Percentiles rank a stretch among this genome's conserved stretches.
phyloP scores from a whole-genome alignment of 2,113 vertebrate species.

The Perca fluviatilis region DNA sequence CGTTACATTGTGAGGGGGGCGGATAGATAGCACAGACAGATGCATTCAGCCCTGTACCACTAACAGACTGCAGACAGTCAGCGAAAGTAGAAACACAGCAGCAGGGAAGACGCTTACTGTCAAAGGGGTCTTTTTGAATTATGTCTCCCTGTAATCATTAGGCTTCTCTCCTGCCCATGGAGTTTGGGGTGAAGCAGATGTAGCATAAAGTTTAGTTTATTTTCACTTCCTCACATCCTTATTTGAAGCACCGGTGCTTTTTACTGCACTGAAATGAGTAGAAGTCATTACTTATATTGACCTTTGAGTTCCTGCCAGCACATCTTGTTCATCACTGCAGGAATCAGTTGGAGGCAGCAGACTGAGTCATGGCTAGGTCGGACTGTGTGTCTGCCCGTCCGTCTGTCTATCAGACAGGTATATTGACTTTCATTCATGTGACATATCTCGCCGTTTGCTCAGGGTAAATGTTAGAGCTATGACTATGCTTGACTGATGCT shows the following conservation, averaged over 20 bases:
- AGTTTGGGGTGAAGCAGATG: background rate
- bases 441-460: conserved; percentile 65
- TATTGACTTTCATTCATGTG: conserved; percentile 71
- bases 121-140: conserved; percentile 20
- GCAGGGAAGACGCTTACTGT: conserved; percentile 2
- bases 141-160: background rate
- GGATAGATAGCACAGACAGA: conserved; percentile 6
- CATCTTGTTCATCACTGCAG: conserved; percentile 44
- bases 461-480: conserved; percentile 70
- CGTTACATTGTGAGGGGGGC: background rate
- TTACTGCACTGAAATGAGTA: conserved; percentile 35
- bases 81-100: conserved; percentile 6
- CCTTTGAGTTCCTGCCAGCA: conserved; percentile 53
- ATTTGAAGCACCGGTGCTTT: conserved; percentile 38
- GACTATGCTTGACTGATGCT: conserved; percentile 65
- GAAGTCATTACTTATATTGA: conserved; percentile 46
- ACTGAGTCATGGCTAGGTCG: conserved; percentile 48
- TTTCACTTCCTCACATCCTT: conserved; percentile 24
- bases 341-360: conserved; percentile 42
- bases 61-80: conserved; percentile 5
- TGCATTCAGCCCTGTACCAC: background rate
- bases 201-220: conserved; percentile 17
- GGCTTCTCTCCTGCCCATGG: background rate
- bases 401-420: conserved; percentile 44
- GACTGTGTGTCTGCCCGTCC: conserved; percentile 38